Base-by-base conservation (phyloP, 2,888 invertebrate genomes). In the Gisinianus flammeolus region DNA sequence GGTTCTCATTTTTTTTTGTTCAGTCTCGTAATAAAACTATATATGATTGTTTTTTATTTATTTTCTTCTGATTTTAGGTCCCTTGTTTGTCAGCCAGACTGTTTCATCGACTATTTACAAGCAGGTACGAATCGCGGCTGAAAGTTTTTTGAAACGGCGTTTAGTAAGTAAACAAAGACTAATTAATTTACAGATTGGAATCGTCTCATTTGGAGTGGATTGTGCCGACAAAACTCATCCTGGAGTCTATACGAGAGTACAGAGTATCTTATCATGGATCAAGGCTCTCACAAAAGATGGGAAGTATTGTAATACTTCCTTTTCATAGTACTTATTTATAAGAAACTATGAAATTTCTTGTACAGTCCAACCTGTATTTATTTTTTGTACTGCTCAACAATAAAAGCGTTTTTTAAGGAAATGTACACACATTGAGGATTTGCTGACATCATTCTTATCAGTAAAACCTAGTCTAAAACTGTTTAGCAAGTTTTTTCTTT, bases 241-340 rank as follows among this genome's bases (percentile, higher is more conserved):
- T 26, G 67, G 30, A 31, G 67, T 67, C 33, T 67, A 67, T 33
- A 67, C 67, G 4, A 67, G 67, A n/a, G 67, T 67, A 33, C 67
- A 67, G n/a, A 31, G 33, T 16, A 19, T 67, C 22, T 4, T 67
- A 19, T 67, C 67, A 2, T 67, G 67, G 67, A 67, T 67, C 12
- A 31, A 30, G n/a, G 67, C 67, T 33, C 22, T 67, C 2, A 67
- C 67, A 16, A 31, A 33, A 33, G 30, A n/a, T 67, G 67, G 31
- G 33, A 67, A 22, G 16, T 67, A 33, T 33, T 67, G 67, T 33
- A 33, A 19, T 4, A 67, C 2, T 67, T 67, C 67, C 1, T 67
- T 67, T 28, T n/a, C 22, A 8, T 58, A 44, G 19, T 35, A 35
- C 5, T 35, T 16, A 4, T 44, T 4, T 44, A n/a, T n/a, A n/a